Evolutionary conservation across 1,140 invertebrate species (phyloP), one percentile per base, ranked within the genome.

Genomic region (Dendroctonus valens): DNA sequence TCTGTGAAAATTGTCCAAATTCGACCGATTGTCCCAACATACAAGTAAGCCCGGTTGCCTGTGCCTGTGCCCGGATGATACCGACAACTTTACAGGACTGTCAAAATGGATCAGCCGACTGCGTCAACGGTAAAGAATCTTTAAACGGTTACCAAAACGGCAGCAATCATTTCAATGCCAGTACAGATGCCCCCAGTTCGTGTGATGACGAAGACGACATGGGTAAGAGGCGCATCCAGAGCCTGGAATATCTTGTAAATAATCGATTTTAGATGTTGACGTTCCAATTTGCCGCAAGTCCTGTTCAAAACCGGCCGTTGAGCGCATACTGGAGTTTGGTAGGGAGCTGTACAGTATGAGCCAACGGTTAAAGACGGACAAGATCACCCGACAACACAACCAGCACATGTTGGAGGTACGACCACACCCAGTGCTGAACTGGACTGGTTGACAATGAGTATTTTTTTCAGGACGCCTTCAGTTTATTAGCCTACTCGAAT

Each of bases 401-500:
- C 94, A 95, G 79, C 92, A 95, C 81, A 95, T 97, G 89, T 82
- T 98, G 42, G 89, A 93, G 84, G 92, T 93, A 75, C 26, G n/a
- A 15, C 12, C 5, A 5, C 12, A 52, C 9, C 9, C 8, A 52
- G 26, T 52, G 6, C n/a, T 0, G 26, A 26, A 26, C 26, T 26
- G 26, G 26, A 26, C 26, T 1, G 26, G 26, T 26, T 26, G 26
- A 26, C 26, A 55, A n/a, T 51, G 11, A 6, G 8, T 2, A 38
- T 26, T n/a, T 6, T n/a, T 48, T 84, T 50, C 83, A 97, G 88
- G 92, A 98, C 82, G 96, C 96, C 73, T 98, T 98, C 83, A 98
- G 96, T 84, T 85, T 99, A 74, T 83, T 99, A 74, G 96, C 97
- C 9, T 99, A 98, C 83, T 92, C 94, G 72, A 97, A 98, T 84